Evolutionary conservation across 2,888 invertebrate species (phyloP).

Genomic region (Timandra comae): DNA sequence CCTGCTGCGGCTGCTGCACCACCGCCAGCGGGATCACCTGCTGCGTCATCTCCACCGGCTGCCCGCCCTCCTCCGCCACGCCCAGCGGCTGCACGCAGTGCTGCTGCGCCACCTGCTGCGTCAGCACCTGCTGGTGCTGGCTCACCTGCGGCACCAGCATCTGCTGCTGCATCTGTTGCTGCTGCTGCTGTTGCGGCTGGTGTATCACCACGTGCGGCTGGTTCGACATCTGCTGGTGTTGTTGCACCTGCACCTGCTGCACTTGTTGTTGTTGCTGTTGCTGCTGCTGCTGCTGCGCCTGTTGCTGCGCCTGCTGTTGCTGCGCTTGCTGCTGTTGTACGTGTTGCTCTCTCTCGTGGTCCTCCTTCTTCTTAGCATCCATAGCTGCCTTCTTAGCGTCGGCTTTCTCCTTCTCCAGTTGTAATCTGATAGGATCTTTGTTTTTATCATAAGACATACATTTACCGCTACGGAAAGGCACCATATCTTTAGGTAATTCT

Average conservation of each 20-base stretch:
- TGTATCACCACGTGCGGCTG: slow-evolving; percentile 65
- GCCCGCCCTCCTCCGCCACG: slow-evolving; percentile 65
- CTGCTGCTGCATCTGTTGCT: slow-evolving; percentile 66
- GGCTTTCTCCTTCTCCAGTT: slow-evolving; percentile 68
- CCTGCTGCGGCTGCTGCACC: slow-evolving; percentile 79
- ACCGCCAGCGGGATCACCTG: slow-evolving; percentile 81
- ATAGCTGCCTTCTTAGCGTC: slow-evolving; percentile 71
- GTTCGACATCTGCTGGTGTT: slow-evolving; percentile 61
- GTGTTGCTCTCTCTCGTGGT: slow-evolving; percentile 63
- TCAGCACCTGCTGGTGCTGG: slow-evolving; percentile 23
- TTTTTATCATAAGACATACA: slow-evolving; percentile 74
- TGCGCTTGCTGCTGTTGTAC: slow-evolving; percentile 37
- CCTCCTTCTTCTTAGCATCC: slow-evolving; percentile 71
- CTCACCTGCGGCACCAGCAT: slow-evolving; percentile 63
- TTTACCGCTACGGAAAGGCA: slow-evolving; percentile 73
- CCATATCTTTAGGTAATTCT: slow-evolving; percentile 64
- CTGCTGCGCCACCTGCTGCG: slow-evolving; percentile 65
- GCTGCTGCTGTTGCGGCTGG: slow-evolving; percentile 54
- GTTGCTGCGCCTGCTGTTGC: slow-evolving; percentile 40
- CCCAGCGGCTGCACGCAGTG: slow-evolving; percentile 70
- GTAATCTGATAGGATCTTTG: slow-evolving; percentile 67
- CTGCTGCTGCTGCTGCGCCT: slow-evolving; percentile 50
- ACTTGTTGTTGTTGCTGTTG: slow-evolving; percentile 42
- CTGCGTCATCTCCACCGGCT: slow-evolving; percentile 78
- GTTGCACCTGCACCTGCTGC: slow-evolving; percentile 63